Base-by-base conservation (phyloP, 2,797 vertebrate species). In the Phyllotis vaccarum region DNA sequence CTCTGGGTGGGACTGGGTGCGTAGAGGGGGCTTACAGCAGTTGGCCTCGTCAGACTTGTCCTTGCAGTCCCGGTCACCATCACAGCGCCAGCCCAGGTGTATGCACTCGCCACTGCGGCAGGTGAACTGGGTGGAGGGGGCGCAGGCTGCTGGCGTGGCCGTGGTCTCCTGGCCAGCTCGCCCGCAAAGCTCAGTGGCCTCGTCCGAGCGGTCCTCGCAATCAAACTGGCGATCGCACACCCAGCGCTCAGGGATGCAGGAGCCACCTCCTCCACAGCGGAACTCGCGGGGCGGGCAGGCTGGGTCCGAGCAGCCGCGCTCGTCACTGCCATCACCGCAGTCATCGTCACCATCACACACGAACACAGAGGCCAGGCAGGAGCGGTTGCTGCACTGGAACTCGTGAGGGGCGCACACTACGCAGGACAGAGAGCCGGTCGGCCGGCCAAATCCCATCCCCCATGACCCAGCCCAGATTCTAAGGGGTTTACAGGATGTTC, bases 11-110 rank as follows among this genome's bases (percentile, higher is more conserved):
- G 90, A 46, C 86, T 0, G 82, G 56, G 79, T 19, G n/a, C 0
- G 1, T 0, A 49, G 66, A 22, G 81, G 86, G 96, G 93, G 97
- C 97, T 98, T 98, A 99, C 99, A 99, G 97, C 99, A 99, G 95
- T 99, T 99, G 17, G 98, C 98, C 98, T 99, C 99, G 6, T 99
- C 99, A 0, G 99, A 99, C 96, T 99, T 99, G 99, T 99, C 99
- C 98, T 99, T 99, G 99, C 99, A 99, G 99, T 99, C 99, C 1
- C 99, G 98, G 24, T 99, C 99, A 0, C 99, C 99, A 0, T 99
- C 99, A 1, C 99, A 99, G 96, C 99, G 99, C 99, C 99, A 99
- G 92, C 99, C 99, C 91, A 99, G 98, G 92, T 99, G 99, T 96
- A 99, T 98, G 96, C 99, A 99, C 89, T 99, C 99, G 8, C 99